Evolutionary conservation across 2,797 vertebrate genomes (phyloP).

Genomic region (Ptychadena robeensis): DNA sequence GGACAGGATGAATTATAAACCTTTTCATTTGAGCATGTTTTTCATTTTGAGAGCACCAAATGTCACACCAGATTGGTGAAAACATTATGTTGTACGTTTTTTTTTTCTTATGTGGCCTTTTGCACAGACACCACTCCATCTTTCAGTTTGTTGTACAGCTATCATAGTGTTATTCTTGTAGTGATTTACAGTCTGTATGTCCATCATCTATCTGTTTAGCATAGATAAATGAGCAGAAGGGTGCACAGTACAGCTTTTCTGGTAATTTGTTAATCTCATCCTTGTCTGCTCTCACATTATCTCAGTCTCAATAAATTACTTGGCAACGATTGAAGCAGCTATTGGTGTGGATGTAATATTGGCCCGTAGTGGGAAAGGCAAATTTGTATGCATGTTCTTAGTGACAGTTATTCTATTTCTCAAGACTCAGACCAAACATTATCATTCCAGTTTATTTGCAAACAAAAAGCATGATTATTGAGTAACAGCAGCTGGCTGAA

Average conservation of each 20-base stretch:
- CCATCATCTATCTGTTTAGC: background rate
- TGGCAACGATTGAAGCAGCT: constrained; percentile 12
- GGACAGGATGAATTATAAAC: too few relatives aligned
- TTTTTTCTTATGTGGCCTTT: too few relatives aligned
- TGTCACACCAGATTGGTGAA: too few relatives aligned
- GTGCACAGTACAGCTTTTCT: background rate
- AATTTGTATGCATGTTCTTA: constrained; percentile 15
- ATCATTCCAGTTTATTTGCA: constrained; percentile 21
- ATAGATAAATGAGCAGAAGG: constrained; percentile 20
- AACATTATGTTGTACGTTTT: too few relatives aligned
- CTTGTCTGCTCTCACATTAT: constrained; percentile 16
- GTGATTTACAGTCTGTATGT: background rate
- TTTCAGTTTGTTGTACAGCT: background rate
- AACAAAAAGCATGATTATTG: constrained; percentile 19
- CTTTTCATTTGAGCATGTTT: too few relatives aligned
- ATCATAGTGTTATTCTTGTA: constrained; percentile 1
- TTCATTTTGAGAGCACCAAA: too few relatives aligned
- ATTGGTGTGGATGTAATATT: constrained; percentile 16
- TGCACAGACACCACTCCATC: too few relatives aligned
- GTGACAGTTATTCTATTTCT: constrained; percentile 6
- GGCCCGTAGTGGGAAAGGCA: background rate
- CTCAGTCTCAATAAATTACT: constrained; percentile 15
- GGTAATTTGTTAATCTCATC: constrained; percentile 32
- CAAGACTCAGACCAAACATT: background rate
- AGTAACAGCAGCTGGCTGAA: background rate